Percentiles rank a stretch among this genome's conserved stretches.
These are phyloP conservation scores for Halictus rubicundus DNA, from an alignment of 1,140 invertebrate genomes.

Conservation along the genomic window DNA sequence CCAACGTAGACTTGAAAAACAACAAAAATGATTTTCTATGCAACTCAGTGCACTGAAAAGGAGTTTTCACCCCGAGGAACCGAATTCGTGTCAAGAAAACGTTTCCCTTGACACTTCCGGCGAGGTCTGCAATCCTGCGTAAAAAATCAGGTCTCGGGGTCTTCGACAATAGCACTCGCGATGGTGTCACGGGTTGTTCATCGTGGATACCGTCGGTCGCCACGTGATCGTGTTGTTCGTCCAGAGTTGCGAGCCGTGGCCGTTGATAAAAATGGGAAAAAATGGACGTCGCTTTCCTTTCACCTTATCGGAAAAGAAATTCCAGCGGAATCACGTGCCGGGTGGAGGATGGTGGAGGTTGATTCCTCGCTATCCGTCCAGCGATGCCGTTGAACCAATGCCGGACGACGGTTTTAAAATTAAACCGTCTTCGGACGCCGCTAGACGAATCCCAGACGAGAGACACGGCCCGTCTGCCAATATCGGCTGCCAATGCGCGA, in stretches of 20 bases:
- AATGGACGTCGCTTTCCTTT: neutral
- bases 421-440: slow-evolving; percentile 53
- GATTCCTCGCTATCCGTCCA: slow-evolving; percentile 4
- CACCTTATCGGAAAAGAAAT: neutral
- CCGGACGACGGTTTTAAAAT: slow-evolving; percentile 66
- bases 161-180: neutral
- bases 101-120: too few species aligned
- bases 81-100: too few species aligned
- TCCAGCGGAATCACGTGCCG: too few species aligned
- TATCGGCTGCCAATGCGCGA: slow-evolving; percentile 17
- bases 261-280: neutral
- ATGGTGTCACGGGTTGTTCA: neutral
- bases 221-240: too few species aligned
- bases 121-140: too few species aligned
- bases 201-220: too few species aligned
- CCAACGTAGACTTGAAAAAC: too few species aligned
- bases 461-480: slow-evolving; percentile 58
- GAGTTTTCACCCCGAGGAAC: too few species aligned
- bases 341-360: neutral
- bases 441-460: slow-evolving; percentile 67
- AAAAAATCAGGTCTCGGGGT: too few species aligned
- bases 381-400: slow-evolving; percentile 68
- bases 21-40: too few species aligned
- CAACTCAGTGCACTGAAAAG: too few species aligned
- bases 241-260: too few species aligned